phyloP scores from a whole-genome alignment of 2,113 vertebrate genomes.

The Lonchura striata region DNA sequence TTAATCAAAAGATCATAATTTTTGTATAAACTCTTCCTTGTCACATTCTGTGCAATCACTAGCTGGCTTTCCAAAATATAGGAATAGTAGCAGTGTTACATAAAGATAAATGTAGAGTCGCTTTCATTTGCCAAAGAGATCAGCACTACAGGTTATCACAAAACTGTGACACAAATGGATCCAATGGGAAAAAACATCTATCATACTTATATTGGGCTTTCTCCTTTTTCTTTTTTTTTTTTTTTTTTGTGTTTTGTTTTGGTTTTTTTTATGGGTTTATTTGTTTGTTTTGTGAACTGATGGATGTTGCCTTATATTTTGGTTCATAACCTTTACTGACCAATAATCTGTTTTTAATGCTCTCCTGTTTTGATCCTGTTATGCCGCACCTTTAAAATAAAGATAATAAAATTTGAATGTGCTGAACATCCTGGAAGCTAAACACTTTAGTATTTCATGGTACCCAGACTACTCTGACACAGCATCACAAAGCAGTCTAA shows the following conservation, averaged over 20 bases:
- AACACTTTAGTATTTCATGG: background rate
- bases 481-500: background rate
- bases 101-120: background rate
- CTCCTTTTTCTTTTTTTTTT: background rate
- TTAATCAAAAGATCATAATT: background rate
- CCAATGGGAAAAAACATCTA: background rate
- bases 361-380: background rate
- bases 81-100: background rate
- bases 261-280: fast-evolving
- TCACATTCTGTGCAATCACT: background rate
- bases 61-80: background rate
- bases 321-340: background rate
- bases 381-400: background rate
- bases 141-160: background rate
- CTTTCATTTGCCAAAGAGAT: background rate
- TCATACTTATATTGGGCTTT: background rate
- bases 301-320: background rate
- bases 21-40: background rate
- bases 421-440: background rate
- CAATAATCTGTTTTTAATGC: background rate
- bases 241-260: too few relatives aligned
- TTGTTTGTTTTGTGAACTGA: background rate
- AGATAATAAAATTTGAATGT: background rate
- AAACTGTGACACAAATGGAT: background rate
- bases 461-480: background rate